These are phyloP conservation scores for Rostratula benghalensis DNA, from an alignment of 2,113 vertebrate genomes.

Conservation along the genomic window DNA sequence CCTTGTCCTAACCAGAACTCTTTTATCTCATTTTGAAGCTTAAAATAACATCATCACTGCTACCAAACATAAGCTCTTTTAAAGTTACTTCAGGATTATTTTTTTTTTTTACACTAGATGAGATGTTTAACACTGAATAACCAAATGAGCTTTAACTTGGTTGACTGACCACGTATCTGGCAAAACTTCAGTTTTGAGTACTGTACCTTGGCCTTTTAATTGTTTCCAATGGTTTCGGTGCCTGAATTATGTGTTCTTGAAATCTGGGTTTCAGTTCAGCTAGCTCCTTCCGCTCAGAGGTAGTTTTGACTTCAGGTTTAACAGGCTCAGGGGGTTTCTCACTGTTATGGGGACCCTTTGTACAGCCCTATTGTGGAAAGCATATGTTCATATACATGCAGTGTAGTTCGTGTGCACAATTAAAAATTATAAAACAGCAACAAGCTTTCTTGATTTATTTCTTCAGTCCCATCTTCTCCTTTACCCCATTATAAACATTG, in stretches of 20 bases:
- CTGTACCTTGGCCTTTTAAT: conserved; percentile 90
- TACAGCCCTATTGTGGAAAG: conserved; percentile 85
- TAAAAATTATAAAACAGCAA: not conserved
- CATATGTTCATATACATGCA: not conserved
- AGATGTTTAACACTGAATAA: not conserved
- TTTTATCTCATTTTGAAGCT: not conserved
- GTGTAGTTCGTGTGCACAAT: not conserved
- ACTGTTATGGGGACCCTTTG: conserved; percentile 92
- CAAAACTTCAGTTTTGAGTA: not conserved
- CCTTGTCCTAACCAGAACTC: not conserved
- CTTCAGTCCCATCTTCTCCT: not conserved
- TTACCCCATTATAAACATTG: not conserved
- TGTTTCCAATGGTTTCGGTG: conserved; percentile 90
- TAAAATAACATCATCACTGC: not conserved
- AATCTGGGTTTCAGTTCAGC: conserved; percentile 87
- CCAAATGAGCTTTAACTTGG: not conserved
- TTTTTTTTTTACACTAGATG: not conserved
- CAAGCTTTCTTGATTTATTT: not conserved
- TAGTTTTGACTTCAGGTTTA: conserved; percentile 91
- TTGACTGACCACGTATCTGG: not conserved
- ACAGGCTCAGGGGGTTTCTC: conserved; percentile 94
- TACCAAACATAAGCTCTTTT: not conserved
- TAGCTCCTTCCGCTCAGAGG: conserved; percentile 84
- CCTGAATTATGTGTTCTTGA: conserved; percentile 90
- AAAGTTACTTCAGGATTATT: not conserved